Evolutionary conservation across 2,888 invertebrate species (phyloP), one percentile per base, ranked within the genome.

Genomic region (Scaptomyza reducta): DNA sequence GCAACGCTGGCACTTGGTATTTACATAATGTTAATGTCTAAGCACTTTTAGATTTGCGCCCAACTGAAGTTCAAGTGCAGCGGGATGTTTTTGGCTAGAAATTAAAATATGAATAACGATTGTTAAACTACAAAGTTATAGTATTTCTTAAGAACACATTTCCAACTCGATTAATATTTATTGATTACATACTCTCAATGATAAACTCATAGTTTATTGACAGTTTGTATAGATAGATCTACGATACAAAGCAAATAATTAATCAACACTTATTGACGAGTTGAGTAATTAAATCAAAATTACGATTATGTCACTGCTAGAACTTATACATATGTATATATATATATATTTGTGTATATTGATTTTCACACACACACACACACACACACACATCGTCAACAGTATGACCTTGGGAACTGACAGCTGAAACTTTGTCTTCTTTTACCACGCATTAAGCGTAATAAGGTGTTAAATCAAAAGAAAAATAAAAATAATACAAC

Each of bases 181-280:
- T 41, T 18, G 18, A 41, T 18, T 38, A 13, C 38, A 6, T 13
- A 38, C 14, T 1, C 3, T 38, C 9, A 14, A 6, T 38, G 14
- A 14, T 6, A 22, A 16, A 40, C 40, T 16, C 22, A 25, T 14
- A 18, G 16, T 40, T 16, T 40, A 41, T 45, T 45, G 22, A 33
- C 11, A 42, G 14, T 22, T 38, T 16, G 16, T 33, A 11, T 40
- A 29, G 18, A 11, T 40, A 16, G 14, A 31, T 31, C 2, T 6
- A 50, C 14, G 11, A 51, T 27, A 25, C 40, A 25, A 64, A n/a
- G 18, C n/a, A 45, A 47, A 35, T 40, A 68, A 46, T 68, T 41
- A 33, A 35, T 16, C 16, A 53, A 69, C 41, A 41, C 11, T 45
- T 2, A 10, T 25, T 25, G 33, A 9, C 14, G 25, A 33, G 44